Percentiles rank a stretch among this genome's conserved stretches.
Evolutionary conservation across 2,113 vertebrate genomes (phyloP).

Genomic region (Dendrocopos noguchii): DNA sequence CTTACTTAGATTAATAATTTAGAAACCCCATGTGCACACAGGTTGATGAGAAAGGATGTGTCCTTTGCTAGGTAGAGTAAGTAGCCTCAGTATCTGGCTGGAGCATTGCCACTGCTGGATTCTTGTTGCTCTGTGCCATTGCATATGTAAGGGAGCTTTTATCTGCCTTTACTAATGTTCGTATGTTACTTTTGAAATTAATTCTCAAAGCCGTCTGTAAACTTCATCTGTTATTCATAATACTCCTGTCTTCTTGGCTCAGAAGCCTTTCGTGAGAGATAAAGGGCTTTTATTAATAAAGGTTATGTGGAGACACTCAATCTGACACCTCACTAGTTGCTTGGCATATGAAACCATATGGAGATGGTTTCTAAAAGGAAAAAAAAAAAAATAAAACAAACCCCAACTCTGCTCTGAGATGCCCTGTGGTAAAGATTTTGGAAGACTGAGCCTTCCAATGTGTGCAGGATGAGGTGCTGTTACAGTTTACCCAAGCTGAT

Average conservation of each 20-base stretch:
- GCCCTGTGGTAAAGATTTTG: neutral
- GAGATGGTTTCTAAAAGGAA: neutral
- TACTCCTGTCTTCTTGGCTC: neutral
- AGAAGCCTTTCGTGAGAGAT: neutral
- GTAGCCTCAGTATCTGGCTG: neutral
- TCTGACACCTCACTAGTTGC: neutral
- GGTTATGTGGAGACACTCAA: neutral
- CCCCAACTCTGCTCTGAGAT: neutral
- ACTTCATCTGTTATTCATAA: neutral
- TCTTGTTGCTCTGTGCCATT: neutral
- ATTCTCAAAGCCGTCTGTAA: neutral
- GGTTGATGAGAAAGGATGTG: neutral
- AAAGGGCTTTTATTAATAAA: neutral
- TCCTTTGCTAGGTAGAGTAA: neutral
- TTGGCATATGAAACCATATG: neutral
- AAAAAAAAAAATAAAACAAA: too few relatives aligned
- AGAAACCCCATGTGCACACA: fast-evolving
- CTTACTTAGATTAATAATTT: neutral
- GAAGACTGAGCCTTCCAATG: neutral
- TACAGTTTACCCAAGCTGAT: neutral
- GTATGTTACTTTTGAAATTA: neutral
- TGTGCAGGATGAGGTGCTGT: neutral
- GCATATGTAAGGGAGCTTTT: neutral
- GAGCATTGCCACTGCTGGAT: neutral
- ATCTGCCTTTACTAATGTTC: neutral